Conservation (phyloP, 30 jellyfish, hydroid and myxozoan genomes). For the Aurelia coerulea region DNA sequence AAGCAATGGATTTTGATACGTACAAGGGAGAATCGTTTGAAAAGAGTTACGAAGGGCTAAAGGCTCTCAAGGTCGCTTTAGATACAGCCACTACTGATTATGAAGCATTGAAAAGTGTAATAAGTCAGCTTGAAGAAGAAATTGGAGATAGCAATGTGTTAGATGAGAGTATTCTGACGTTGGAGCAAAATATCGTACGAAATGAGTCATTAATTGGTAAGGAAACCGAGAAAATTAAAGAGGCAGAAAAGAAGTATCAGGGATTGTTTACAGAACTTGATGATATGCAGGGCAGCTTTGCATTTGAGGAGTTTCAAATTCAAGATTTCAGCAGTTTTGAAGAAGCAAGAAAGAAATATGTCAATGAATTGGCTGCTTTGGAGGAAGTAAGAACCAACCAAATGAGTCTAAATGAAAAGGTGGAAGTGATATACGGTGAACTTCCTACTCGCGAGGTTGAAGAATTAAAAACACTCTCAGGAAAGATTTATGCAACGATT, state of each 20-base stretch:
- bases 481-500: not conserved
- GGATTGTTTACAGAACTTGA: slow-evolving; percentile 1
- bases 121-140: slow-evolving; percentile 11
- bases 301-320: not conserved
- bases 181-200: slow-evolving; percentile 9
- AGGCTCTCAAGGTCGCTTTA: not conserved
- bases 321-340: not conserved
- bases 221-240: not conserved
- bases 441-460: slow-evolving; percentile 11
- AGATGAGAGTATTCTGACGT: slow-evolving; percentile 18
- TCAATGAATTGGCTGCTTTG: not conserved
- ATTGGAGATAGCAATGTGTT: not conserved
- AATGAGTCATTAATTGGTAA: not conserved
- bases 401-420: not conserved
- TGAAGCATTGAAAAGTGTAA: slow-evolving; percentile 18
- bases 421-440: not conserved
- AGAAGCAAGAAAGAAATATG: not conserved
- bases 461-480: not conserved
- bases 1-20: no score
- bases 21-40: not conserved
- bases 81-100: slow-evolving; percentile 1
- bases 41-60: not conserved
- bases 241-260: not conserved
- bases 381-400: not conserved
- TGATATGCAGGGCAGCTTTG: not conserved